A percentile compares a stretch with the other conserved stretches of the same genome.
Conservation (phyloP, 1,140 invertebrate species). For the Lepidurus packardi region DNA sequence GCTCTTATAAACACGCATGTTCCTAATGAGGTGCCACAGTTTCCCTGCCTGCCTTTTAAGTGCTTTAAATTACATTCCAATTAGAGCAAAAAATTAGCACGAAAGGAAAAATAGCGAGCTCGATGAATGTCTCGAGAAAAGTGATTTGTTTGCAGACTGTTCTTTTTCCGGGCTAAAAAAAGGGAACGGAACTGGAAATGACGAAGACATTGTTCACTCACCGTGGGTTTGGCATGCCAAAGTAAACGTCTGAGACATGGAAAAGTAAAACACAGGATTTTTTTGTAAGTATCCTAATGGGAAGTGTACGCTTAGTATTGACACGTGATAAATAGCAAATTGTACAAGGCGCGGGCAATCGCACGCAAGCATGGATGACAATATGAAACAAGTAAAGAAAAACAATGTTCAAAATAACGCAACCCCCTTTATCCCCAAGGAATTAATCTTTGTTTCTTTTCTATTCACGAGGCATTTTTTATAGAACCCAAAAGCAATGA, state of each 20-base stretch:
- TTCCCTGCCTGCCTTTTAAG: background rate
- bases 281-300: background rate
- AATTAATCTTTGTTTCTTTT: background rate
- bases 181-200: background rate
- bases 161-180: background rate
- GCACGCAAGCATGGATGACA: slow-evolving; percentile 8
- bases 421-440: background rate
- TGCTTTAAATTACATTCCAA: background rate
- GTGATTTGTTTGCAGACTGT: background rate
- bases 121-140: background rate
- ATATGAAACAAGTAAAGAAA: slow-evolving; percentile 14
- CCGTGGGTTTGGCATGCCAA: background rate
- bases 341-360: slow-evolving; percentile 9
- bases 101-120: background rate
- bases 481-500: background rate
- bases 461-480: background rate
- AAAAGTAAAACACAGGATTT: background rate
- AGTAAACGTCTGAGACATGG: background rate
- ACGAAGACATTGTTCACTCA: background rate
- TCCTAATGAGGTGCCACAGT: background rate
- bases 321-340: slow-evolving; percentile 22
- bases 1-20: background rate
- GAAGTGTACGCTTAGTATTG: slow-evolving; percentile 8
- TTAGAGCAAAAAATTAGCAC: background rate
- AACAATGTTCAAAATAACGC: background rate